Conservation (phyloP, 2,797 vertebrate species). For the Sebastes hubbsi region DNA sequence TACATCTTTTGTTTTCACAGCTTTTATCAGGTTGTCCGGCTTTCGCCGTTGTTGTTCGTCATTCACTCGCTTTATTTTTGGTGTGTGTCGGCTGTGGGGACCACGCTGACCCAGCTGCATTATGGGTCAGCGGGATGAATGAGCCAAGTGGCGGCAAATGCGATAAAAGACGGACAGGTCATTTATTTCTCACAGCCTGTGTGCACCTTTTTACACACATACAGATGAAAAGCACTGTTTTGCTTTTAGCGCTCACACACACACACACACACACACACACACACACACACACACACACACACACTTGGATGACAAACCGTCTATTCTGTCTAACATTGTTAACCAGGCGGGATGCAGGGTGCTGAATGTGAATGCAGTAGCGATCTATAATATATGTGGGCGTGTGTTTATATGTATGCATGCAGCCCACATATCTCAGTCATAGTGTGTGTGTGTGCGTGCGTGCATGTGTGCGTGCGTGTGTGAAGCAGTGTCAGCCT, state of each 20-base stretch:
- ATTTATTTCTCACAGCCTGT: constrained; percentile 62
- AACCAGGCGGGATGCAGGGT: constrained; percentile 35
- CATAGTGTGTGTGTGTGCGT: background rate
- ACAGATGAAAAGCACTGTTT: constrained; percentile 1
- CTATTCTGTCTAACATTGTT: constrained; percentile 53
- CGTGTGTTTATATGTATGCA: constrained; percentile 3
- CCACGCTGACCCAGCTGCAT: constrained; percentile 44
- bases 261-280: background rate
- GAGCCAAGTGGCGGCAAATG: constrained; percentile 56
- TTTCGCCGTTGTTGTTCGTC: background rate
- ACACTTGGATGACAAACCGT: constrained; percentile 49
- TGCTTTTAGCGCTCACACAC: background rate
- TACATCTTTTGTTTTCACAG: background rate
- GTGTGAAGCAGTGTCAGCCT: background rate
- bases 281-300: constrained; percentile 18
- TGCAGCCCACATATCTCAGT: background rate
- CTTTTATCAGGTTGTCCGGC: background rate
- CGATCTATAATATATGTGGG: background rate
- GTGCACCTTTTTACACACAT: background rate
- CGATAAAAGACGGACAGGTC: constrained; percentile 61
- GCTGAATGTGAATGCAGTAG: constrained; percentile 15
- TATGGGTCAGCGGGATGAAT: constrained; percentile 70
- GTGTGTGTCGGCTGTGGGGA: background rate
- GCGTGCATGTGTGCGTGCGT: background rate
- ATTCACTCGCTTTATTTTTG: background rate